Percentiles rank a stretch among this genome's conserved stretches.
phyloP scores from a whole-genome alignment of 2,113 vertebrate genomes.

The Stomatorhinus ivindoensis region DNA sequence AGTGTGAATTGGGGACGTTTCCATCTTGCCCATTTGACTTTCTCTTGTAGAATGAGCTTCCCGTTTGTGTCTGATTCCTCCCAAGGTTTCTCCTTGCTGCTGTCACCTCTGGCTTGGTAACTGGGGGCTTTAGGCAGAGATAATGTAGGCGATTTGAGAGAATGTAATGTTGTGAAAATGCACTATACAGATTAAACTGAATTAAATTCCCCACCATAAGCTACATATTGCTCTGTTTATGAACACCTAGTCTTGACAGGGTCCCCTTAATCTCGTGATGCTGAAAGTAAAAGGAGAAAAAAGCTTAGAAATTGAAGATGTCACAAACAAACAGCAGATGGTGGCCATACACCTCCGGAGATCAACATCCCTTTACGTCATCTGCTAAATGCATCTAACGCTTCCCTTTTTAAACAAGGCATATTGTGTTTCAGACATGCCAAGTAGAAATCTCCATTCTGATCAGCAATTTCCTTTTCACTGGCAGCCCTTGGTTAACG shows the following conservation, averaged over 20 bases:
- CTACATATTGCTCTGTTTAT: not conserved
- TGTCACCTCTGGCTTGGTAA: too few relatives aligned
- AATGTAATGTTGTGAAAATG: too few relatives aligned
- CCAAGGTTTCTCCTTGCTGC: too few relatives aligned
- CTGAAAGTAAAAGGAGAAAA: constrained; percentile 13
- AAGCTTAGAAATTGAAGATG: not conserved
- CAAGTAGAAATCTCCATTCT: not conserved
- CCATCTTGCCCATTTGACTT: too few relatives aligned
- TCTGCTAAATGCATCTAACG: constrained; percentile 20
- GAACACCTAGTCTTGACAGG: constrained; percentile 10
- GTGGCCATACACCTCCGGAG: not conserved
- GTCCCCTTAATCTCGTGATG: not conserved
- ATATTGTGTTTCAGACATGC: constrained; percentile 10
- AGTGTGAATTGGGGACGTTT: too few relatives aligned
- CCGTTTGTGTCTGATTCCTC: too few relatives aligned
- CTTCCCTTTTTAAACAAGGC: constrained; percentile 7
- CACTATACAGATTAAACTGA: too few relatives aligned
- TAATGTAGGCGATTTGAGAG: too few relatives aligned
- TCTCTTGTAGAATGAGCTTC: too few relatives aligned
- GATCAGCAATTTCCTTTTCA: not conserved
- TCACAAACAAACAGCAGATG: constrained; percentile 6
- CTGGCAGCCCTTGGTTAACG: not conserved
- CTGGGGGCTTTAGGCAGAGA: too few relatives aligned
- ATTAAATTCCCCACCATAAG: not conserved
- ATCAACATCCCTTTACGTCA: constrained; percentile 4